A percentile compares a stretch with the other conserved stretches of the same genome.
Evolutionary conservation across 2,888 invertebrate species (phyloP).

Genomic region (Xanthostigma xanthostigma): DNA sequence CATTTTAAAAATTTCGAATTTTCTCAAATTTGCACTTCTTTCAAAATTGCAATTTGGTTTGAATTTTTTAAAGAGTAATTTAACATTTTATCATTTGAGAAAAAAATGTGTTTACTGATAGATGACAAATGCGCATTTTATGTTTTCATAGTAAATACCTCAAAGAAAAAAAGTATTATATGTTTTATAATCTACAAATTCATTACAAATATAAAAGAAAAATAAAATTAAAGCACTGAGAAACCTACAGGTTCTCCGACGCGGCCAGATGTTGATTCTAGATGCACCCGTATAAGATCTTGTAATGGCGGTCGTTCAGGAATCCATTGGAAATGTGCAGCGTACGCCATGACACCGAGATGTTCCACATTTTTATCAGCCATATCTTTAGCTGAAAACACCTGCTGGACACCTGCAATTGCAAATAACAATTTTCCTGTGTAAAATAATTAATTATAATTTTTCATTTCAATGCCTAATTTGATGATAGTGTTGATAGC

Average conservation of each 20-base stretch:
- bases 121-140: no score
- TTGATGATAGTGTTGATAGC: not conserved
- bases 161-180: no score
- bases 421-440: not conserved
- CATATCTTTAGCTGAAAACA: slow-evolving; percentile 87
- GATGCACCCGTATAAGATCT: slow-evolving; percentile 63
- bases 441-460: not conserved
- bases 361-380: slow-evolving; percentile 90
- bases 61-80: no score
- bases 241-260: slow-evolving; percentile 67
- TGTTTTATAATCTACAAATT: no score
- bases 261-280: slow-evolving; percentile 72
- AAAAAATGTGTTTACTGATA: no score
- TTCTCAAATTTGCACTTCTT: no score
- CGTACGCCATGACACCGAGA: slow-evolving; percentile 94
- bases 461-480: not conserved
- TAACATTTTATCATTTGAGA: no score
- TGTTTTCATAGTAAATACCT: no score
- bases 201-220: no score
- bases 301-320: slow-evolving; percentile 70
- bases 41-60: no score
- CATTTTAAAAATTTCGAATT: no score
- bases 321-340: slow-evolving; percentile 81
- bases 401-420: slow-evolving; percentile 62
- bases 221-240: no score